A percentile compares a stretch with the other conserved stretches of the same genome.
phyloP scores from a whole-genome alignment of 2,113 vertebrate genomes.

The Dendropsophus ebraccatus region DNA sequence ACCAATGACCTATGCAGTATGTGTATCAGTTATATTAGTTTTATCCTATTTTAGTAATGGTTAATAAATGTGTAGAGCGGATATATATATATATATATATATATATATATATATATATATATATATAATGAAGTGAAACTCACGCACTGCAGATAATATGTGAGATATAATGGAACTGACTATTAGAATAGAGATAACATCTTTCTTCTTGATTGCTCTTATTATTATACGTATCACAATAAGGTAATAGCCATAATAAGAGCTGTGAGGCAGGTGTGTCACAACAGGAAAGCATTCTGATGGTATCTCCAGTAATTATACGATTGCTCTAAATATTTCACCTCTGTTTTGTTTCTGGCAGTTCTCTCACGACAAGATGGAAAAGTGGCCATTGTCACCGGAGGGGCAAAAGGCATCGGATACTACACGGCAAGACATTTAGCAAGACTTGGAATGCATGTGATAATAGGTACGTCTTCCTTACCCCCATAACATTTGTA shows the following conservation, averaged over 20 bases:
- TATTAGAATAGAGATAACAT: background rate
- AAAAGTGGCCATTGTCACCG: constrained; percentile 91
- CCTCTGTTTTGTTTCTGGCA: constrained; percentile 61
- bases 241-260: background rate
- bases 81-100: too few species aligned
- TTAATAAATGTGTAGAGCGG: background rate
- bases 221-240: background rate
- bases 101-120: background rate
- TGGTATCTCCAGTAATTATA: background rate
- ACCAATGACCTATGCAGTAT: background rate
- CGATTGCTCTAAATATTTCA: background rate
- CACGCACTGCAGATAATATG: background rate
- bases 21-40: background rate
- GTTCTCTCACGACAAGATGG: constrained; percentile 81
- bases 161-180: background rate
- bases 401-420: constrained; percentile 88
- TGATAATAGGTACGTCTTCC: constrained; percentile 83
- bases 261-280: background rate
- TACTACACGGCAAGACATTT: constrained; percentile 81
- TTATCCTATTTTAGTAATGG: background rate
- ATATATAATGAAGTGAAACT: background rate
- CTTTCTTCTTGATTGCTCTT: background rate
- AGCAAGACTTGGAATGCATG: constrained; percentile 87
- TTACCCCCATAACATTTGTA: background rate
- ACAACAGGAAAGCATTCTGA: background rate